Percentiles rank a stretch among this genome's conserved stretches.
phyloP scores from a whole-genome alignment of 1,140 invertebrate species.

The Acromyrmex echinatior region DNA sequence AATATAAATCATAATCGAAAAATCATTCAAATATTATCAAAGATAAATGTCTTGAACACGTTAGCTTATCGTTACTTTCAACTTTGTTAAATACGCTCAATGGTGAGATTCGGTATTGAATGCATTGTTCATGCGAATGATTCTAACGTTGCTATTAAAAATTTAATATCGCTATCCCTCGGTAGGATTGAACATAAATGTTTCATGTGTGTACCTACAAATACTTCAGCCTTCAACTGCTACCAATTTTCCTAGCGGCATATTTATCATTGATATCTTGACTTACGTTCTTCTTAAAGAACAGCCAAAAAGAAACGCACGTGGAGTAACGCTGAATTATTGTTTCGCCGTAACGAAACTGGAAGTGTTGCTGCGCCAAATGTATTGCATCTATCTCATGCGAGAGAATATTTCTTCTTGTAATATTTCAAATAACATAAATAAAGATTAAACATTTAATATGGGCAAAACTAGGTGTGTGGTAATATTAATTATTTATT shows the following conservation, averaged over 20 bases:
- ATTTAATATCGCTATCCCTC: slow-evolving; percentile 56
- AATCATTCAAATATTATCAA: background rate
- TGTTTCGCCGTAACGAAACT: slow-evolving; percentile 17
- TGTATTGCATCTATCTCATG: slow-evolving; percentile 2
- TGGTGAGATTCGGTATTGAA: slow-evolving; percentile 29
- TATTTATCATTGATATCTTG: slow-evolving; percentile 49
- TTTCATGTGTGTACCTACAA: background rate
- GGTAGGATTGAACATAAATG: slow-evolving; percentile 56
- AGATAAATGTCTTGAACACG: background rate
- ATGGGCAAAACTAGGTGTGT: no score
- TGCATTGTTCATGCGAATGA: slow-evolving; percentile 9
- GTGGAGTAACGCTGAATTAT: slow-evolving; percentile 35
- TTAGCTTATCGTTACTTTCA: slow-evolving; percentile 2
- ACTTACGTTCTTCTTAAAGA: slow-evolving; percentile 13
- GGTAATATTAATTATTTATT: no score
- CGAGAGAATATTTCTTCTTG: background rate
- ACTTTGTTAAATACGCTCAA: slow-evolving; percentile 13
- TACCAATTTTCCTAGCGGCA: slow-evolving; percentile 23
- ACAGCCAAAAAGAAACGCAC: slow-evolving; percentile 27
- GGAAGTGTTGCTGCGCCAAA: background rate
- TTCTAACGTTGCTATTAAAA: slow-evolving; percentile 68
- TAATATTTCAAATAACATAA: no score
- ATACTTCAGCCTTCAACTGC: background rate
- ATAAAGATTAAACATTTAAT: no score
- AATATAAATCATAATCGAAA: background rate